A percentile compares a stretch with the other conserved stretches of the same genome.
Evolutionary conservation across 2,113 vertebrate genomes (phyloP).

Genomic region (Acanthisitta chloris): DNA sequence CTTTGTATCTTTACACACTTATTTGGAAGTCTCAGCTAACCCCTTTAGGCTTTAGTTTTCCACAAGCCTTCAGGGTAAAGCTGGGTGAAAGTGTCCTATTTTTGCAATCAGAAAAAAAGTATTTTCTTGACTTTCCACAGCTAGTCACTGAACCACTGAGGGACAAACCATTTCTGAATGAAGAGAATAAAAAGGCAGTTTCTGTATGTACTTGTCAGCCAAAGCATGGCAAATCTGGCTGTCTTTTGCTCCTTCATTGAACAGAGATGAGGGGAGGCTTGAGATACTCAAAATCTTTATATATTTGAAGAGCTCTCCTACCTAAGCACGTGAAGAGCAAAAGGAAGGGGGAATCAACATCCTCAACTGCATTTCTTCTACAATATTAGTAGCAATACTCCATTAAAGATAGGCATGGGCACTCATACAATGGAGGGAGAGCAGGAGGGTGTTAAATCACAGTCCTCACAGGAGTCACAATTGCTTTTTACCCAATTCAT

Average conservation of each 20-base stretch:
- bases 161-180: background rate
- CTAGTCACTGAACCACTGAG: background rate
- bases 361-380: background rate
- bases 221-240: background rate
- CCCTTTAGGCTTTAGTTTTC: background rate
- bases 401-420: background rate
- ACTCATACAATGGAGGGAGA: background rate
- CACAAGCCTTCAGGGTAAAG: background rate
- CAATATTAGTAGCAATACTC: background rate
- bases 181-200: background rate
- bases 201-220: background rate
- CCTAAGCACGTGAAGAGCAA: background rate
- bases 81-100: background rate
- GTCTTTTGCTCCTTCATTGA: background rate
- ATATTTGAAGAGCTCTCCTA: background rate
- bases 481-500: background rate
- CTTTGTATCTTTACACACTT: background rate
- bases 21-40: background rate
- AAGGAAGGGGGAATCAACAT: background rate
- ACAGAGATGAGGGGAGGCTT: background rate
- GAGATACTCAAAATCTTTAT: background rate
- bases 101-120: background rate
- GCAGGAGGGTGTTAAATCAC: background rate
- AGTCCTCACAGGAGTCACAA: background rate
- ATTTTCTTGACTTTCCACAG: background rate